Conservation (phyloP, 2,113 vertebrate genomes). For the Onychostruthus taczanowskii region DNA sequence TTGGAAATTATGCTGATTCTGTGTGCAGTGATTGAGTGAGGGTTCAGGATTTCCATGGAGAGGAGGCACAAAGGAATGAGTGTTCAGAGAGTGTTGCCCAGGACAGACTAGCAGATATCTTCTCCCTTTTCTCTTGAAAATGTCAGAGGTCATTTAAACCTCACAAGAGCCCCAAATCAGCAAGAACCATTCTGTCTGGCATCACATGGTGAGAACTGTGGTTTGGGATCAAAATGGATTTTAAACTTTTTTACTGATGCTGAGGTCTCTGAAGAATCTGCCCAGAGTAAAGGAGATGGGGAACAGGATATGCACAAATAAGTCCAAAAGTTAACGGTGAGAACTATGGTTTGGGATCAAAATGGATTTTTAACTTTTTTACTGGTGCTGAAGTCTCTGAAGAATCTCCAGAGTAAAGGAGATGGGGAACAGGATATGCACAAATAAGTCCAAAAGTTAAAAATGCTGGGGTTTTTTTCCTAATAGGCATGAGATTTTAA, state of each 20-base stretch:
- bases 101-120: neutral
- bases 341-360: neutral
- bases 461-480: neutral
- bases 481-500: neutral
- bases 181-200: neutral
- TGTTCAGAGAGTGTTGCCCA: neutral
- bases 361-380: neutral
- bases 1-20: neutral
- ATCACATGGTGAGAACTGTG: accelerated
- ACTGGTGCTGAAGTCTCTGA: neutral
- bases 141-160: neutral
- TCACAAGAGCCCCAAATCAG: neutral
- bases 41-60: neutral
- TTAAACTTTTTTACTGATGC: neutral
- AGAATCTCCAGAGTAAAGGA: neutral
- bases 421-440: neutral
- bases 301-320: neutral
- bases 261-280: neutral
- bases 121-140: neutral
- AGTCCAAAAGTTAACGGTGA: too few relatives aligned
- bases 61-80: neutral
- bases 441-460: neutral
- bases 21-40: neutral
- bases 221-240: neutral
- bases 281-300: neutral